Conservation (phyloP, 2,888 invertebrate genomes). For the Drosophila falleni region DNA sequence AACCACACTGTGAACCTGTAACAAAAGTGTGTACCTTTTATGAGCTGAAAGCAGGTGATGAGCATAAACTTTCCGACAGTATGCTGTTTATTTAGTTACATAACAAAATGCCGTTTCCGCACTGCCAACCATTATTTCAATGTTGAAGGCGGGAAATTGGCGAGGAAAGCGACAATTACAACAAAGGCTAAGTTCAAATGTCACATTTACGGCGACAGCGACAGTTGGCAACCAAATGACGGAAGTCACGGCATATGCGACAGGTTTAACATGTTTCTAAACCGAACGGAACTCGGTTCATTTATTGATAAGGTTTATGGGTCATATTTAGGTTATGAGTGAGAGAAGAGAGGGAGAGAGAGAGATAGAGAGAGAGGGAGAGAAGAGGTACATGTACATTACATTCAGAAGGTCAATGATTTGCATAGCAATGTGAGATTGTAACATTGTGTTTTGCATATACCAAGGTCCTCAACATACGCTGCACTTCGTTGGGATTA, state of each 20-base stretch:
- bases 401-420: slow-evolving; percentile 18
- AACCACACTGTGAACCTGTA: not conserved
- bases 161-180: slow-evolving; percentile 3
- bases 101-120: slow-evolving; percentile 40
- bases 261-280: slow-evolving; percentile 24
- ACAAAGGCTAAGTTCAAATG: slow-evolving; percentile 14
- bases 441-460: slow-evolving; percentile 8
- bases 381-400: not conserved
- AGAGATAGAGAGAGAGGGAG: too few relatives aligned
- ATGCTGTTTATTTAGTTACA: slow-evolving; percentile 29
- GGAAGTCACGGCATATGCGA: slow-evolving; percentile 61
- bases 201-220: not conserved
- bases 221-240: slow-evolving; percentile 26
- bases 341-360: too few relatives aligned
- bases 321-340: slow-evolving; percentile 11
- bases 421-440: slow-evolving; percentile 26
- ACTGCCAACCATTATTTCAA: slow-evolving; percentile 20
- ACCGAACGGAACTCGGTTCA: slow-evolving; percentile 45
- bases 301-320: slow-evolving; percentile 56
- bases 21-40: slow-evolving; percentile 28
- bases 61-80: slow-evolving; percentile 11
- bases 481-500: not conserved
- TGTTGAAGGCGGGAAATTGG: not conserved
- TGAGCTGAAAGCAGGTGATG: slow-evolving; percentile 20
- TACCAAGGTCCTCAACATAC: slow-evolving; percentile 26